Evolutionary conservation across 2,113 vertebrate genomes (phyloP).

Genomic region (Lepisosteus osseus): DNA sequence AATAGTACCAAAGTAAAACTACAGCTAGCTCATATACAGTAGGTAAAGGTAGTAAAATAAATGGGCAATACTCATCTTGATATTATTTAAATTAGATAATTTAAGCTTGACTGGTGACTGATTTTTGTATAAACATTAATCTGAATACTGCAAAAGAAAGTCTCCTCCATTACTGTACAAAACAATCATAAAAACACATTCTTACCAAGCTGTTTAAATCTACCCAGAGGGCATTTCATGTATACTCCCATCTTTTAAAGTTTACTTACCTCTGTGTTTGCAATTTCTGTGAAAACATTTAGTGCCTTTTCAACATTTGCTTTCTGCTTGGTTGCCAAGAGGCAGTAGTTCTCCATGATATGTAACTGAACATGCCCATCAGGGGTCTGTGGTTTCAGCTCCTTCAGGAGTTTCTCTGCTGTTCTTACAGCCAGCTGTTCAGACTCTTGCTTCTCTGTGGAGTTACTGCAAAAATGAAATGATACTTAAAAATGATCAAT

Average conservation of each 20-base stretch:
- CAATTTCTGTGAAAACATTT: slow-evolving; percentile 83
- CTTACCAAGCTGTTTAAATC: slow-evolving; percentile 20
- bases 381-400: slow-evolving; percentile 86
- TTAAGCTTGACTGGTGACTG: no score
- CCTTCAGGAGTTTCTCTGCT: slow-evolving; percentile 92
- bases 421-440: slow-evolving; percentile 89
- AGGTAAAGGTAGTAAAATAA: no score
- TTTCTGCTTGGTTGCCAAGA: slow-evolving; percentile 90
- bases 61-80: no score
- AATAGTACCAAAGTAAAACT: no score
- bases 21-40: no score
- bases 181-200: background rate
- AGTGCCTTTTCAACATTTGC: slow-evolving; percentile 85
- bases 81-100: no score
- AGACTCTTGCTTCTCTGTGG: slow-evolving; percentile 91
- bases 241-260: slow-evolving; percentile 27
- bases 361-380: slow-evolving; percentile 83
- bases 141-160: no score
- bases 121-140: no score
- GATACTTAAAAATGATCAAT: slow-evolving; percentile 4
- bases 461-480: slow-evolving; percentile 64
- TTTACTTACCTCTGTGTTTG: slow-evolving; percentile 81
- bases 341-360: slow-evolving; percentile 91
- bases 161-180: no score
- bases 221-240: slow-evolving; percentile 27